These are phyloP conservation scores for Synodontis membranacea DNA, from an alignment of 2,113 vertebrate genomes.

Conservation along the genomic window DNA sequence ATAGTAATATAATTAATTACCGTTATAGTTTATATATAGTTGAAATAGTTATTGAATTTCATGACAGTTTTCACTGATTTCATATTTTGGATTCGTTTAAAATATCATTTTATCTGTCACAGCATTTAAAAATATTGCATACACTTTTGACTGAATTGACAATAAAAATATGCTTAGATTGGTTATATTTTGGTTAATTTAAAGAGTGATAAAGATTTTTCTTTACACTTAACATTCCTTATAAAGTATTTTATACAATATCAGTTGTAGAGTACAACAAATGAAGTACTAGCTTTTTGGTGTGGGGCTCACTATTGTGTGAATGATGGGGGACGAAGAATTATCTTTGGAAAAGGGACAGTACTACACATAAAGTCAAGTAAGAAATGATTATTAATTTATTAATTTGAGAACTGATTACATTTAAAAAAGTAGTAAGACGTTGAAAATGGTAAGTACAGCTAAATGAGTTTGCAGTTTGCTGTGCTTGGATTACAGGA, in stretches of 20 bases:
- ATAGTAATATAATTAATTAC: too few relatives aligned
- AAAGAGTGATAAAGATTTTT: background rate
- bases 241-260: background rate
- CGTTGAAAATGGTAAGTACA: background rate
- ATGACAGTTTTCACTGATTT: background rate
- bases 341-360: constrained; percentile 48
- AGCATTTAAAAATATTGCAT: background rate
- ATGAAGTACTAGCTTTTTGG: constrained; percentile 33
- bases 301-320: constrained; percentile 32
- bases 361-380: constrained; percentile 50
- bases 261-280: background rate
- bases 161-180: background rate
- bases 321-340: constrained; percentile 23
- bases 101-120: background rate
- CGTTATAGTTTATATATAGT: too few relatives aligned
- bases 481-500: background rate
- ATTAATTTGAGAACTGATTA: background rate
- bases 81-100: background rate
- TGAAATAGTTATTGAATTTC: background rate
- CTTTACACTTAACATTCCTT: background rate
- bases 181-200: background rate
- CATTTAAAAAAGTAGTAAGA: background rate
- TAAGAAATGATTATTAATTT: constrained; percentile 33
- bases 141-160: background rate
- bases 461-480: background rate